Base-by-base conservation (phyloP, 2,888 invertebrate genomes). In the Odontocolon sp. region DNA sequence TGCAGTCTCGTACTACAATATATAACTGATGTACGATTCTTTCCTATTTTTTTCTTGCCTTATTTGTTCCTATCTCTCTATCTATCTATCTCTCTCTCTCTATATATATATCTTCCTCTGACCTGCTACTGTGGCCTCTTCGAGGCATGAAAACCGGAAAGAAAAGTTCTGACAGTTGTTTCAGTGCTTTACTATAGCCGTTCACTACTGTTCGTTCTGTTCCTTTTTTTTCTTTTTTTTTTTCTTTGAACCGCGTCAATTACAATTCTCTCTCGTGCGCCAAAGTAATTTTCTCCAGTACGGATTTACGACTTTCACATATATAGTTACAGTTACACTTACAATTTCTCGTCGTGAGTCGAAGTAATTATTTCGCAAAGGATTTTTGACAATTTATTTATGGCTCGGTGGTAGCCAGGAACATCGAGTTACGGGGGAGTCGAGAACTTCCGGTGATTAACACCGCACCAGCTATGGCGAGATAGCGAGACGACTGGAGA, bases 361-460 rank as follows among this genome's bases (percentile, higher is more conserved):
- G n/a, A 42, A 45, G 64, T 57, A 68, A 69, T 72, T 71, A 64
- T 57, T 64, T 64, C 31, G 64, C 57, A 50, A 66, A 54, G 33
- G 57, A 67, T 67, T 61, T 73, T 73, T 59, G 66, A 40, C 66
- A 73, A 72, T 59, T 64, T 72, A 57, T 64, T 72, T 59, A 69
- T 59, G 69, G 31, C 54, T 50, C 69, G 50, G 23, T 36, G 16
- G 57, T 14, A 26, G 26, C 36, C 3, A 40, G 57, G 11, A 59
- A 38, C 69, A 69, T 40, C 36, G 68, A 47, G 57, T 57, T 36
- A 31, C 33, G 45, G 14, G 36, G 40, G 69, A 16, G 16, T 38
- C 28, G 59, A 50, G 69, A 50, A 59, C 59, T 69, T 69, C 69
- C 69, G 69, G 69, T 59, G 59, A 72, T 66, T 66, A 66, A 52